Evolutionary conservation across 1,140 invertebrate genomes (phyloP).

Genomic region (Batillaria attramentaria): DNA sequence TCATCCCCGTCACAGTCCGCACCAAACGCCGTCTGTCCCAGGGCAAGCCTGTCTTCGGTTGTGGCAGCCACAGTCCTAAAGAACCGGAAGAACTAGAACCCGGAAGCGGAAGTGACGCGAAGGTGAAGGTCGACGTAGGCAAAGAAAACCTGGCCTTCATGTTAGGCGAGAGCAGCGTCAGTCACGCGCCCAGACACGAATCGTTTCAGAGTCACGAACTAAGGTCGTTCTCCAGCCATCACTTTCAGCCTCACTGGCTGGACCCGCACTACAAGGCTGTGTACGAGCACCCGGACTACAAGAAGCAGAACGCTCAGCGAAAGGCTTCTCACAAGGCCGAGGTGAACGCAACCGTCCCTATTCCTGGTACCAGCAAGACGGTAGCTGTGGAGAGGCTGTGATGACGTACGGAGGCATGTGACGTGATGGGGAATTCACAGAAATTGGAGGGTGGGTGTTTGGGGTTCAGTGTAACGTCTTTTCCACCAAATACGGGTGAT

Average conservation of each 20-base stretch:
- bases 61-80: slow-evolving; percentile 20
- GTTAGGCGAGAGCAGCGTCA: neutral
- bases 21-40: slow-evolving; percentile 20
- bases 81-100: neutral
- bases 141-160: neutral
- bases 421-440: too few relatives aligned
- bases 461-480: neutral
- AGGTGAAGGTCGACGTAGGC: neutral
- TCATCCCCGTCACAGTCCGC: slow-evolving; percentile 18
- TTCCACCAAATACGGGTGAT: neutral
- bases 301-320: neutral
- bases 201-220: slow-evolving; percentile 2
- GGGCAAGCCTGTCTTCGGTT: slow-evolving; percentile 25
- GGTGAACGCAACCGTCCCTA: neutral
- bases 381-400: neutral
- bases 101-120: slow-evolving; percentile 33
- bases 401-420: neutral
- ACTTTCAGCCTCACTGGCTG: slow-evolving; percentile 25
- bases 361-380: neutral
- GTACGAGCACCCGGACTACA: slow-evolving; percentile 12
- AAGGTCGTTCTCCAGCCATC: neutral
- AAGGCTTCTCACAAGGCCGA: too few relatives aligned
- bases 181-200: neutral
- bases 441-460: too few relatives aligned
- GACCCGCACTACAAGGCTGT: slow-evolving; percentile 13